These are phyloP conservation scores for Orchestes rusci DNA, from an alignment of 2,888 invertebrate genomes.

Conservation along the genomic window DNA sequence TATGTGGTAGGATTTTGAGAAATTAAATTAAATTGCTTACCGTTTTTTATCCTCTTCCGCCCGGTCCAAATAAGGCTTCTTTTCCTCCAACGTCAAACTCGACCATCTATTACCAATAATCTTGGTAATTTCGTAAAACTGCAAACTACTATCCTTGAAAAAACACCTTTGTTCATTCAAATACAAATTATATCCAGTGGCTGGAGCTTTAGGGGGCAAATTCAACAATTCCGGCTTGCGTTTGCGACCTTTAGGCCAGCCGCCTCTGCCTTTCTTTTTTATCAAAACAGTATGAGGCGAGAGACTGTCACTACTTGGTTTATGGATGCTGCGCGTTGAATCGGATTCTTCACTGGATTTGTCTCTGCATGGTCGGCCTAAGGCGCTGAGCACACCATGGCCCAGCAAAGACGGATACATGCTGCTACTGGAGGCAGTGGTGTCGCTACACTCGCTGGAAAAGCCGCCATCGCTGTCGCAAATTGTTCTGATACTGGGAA, in stretches of 20 bases:
- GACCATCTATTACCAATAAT: conserved; percentile 52
- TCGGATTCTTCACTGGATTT: conserved; percentile 25
- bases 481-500: conserved; percentile 5
- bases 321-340: conserved; percentile 14
- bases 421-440: conserved; percentile 13
- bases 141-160: conserved; percentile 46
- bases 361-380: conserved; percentile 7
- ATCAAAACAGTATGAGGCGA: conserved; percentile 20
- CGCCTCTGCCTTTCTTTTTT: conserved; percentile 47
- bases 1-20: neutral
- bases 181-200: conserved; percentile 52
- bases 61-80: conserved; percentile 49
- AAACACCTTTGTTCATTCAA: conserved; percentile 49
- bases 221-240: conserved; percentile 48
- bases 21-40: conserved; percentile 1
- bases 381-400: neutral
- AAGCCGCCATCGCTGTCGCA: conserved; percentile 40
- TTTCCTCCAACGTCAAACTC: conserved; percentile 46
- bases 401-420: conserved; percentile 5
- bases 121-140: conserved; percentile 53
- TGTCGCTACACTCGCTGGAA: conserved; percentile 23
- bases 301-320: conserved; percentile 12
- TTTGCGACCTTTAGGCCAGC: conserved; percentile 56
- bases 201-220: conserved; percentile 51
- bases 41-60: conserved; percentile 51